Conservation (phyloP, 2,888 invertebrate genomes). For the Trachelus troglodyta region DNA sequence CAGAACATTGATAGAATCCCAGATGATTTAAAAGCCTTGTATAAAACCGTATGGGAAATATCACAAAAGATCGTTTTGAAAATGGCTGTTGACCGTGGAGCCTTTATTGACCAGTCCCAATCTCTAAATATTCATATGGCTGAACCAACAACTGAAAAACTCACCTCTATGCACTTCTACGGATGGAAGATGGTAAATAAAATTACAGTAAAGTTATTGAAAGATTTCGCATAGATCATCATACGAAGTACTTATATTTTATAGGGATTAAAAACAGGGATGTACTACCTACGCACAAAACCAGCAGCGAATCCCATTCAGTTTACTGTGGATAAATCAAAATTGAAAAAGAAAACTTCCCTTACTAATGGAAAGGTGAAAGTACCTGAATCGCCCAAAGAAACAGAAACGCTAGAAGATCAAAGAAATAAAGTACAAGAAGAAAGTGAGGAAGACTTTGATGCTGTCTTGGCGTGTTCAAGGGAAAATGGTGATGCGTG, state of each 20-base stretch:
- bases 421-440: slow-evolving; percentile 19
- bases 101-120: slow-evolving; percentile 75
- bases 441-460: slow-evolving; percentile 70
- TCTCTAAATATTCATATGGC: slow-evolving; percentile 74
- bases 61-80: slow-evolving; percentile 71
- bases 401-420: background rate
- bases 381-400: background rate
- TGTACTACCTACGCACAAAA: slow-evolving; percentile 98
- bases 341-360: slow-evolving; percentile 60
- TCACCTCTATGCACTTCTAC: slow-evolving; percentile 76
- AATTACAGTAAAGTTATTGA: background rate
- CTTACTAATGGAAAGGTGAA: background rate
- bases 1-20: slow-evolving; percentile 67
- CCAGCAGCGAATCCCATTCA: slow-evolving; percentile 97
- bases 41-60: slow-evolving; percentile 73
- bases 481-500: slow-evolving; percentile 86
- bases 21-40: slow-evolving; percentile 67
- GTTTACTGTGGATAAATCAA: slow-evolving; percentile 94
- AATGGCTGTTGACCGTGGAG: slow-evolving; percentile 75
- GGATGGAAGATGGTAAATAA: slow-evolving; percentile 70
- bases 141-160: slow-evolving; percentile 71
- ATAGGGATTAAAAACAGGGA: slow-evolving; percentile 82
- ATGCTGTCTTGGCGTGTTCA: slow-evolving; percentile 84
- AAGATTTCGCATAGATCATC: background rate
- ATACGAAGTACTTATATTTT: slow-evolving; percentile 2